Conservation (phyloP, 2,888 invertebrate species). For the Harmothoe impar region DNA sequence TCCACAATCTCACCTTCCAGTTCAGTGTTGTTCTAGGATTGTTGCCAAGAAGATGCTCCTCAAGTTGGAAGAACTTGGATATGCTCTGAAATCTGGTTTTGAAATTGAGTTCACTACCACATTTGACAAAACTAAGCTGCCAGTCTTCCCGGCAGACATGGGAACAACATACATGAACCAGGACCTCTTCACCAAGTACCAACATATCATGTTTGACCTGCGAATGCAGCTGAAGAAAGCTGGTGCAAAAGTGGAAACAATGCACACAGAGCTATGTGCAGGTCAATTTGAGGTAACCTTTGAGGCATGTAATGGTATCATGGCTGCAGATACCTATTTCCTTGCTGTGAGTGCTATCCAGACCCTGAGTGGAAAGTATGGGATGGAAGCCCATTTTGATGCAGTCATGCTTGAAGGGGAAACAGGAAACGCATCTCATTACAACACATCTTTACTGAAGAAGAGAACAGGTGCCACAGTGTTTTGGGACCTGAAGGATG, state of each 20-base stretch:
- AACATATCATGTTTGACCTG: background rate
- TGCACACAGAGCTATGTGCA: background rate
- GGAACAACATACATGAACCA: background rate
- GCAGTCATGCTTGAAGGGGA: background rate
- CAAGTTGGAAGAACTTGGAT: background rate
- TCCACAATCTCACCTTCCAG: background rate
- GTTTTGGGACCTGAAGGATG: background rate
- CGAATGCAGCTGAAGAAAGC: background rate
- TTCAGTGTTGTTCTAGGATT: background rate
- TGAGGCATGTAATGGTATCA: background rate
- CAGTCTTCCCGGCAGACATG: background rate
- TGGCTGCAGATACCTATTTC: background rate
- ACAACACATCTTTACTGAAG: background rate
- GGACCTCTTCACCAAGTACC: background rate
- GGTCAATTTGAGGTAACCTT: background rate
- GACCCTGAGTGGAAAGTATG: background rate
- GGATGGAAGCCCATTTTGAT: background rate
- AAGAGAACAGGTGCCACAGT: background rate
- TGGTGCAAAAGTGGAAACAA: background rate
- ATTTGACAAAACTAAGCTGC: background rate
- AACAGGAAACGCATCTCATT: background rate
- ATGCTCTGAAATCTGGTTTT: background rate
- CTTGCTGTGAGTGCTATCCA: background rate
- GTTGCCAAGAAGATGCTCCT: background rate
- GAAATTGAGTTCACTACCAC: background rate